These are phyloP conservation scores for Cephus pulcher DNA, from an alignment of 2,888 invertebrate species.

Conservation along the genomic window DNA sequence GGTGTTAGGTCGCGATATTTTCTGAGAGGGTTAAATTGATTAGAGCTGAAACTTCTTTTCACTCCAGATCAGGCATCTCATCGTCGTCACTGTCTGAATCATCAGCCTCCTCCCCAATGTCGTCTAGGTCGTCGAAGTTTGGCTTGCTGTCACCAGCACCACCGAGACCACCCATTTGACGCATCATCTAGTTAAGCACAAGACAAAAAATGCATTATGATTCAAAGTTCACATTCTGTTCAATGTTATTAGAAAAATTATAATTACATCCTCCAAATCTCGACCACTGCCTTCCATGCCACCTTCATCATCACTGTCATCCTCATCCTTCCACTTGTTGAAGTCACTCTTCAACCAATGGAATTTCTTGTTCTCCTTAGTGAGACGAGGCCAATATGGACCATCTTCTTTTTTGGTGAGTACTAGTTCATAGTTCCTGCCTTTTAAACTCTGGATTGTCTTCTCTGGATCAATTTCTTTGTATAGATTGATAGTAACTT, in stretches of 20 bases:
- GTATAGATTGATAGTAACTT: constrained; percentile 87
- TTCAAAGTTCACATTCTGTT: background rate
- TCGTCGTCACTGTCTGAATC: constrained; percentile 73
- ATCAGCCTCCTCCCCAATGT: constrained; percentile 75
- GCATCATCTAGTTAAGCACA: constrained; percentile 71
- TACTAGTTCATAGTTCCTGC: constrained; percentile 80
- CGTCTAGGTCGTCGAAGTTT: constrained; percentile 80
- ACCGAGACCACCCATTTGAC: constrained; percentile 76
- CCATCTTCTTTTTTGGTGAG: constrained; percentile 77
- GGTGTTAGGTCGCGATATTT: constrained; percentile 42
- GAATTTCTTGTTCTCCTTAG: constrained; percentile 88
- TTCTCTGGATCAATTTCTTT: constrained; percentile 86
- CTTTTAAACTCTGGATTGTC: constrained; percentile 78
- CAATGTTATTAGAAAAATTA: background rate
- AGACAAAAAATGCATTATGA: background rate
- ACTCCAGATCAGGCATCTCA: constrained; percentile 81
- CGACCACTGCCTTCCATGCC: constrained; percentile 56
- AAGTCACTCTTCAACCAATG: constrained; percentile 98
- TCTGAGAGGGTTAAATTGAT: constrained; percentile 37
- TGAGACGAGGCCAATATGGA: constrained; percentile 89
- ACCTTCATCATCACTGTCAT: constrained; percentile 87
- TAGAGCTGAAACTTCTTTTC: constrained; percentile 46
- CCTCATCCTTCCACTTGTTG: constrained; percentile 98
- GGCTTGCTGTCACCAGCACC: constrained; percentile 73
- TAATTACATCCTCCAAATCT: constrained; percentile 72